Evolutionary conservation across 2,797 vertebrate species (phyloP), one percentile per base, ranked within the genome.

Genomic region (Schizopygopsis pylzovi): DNA sequence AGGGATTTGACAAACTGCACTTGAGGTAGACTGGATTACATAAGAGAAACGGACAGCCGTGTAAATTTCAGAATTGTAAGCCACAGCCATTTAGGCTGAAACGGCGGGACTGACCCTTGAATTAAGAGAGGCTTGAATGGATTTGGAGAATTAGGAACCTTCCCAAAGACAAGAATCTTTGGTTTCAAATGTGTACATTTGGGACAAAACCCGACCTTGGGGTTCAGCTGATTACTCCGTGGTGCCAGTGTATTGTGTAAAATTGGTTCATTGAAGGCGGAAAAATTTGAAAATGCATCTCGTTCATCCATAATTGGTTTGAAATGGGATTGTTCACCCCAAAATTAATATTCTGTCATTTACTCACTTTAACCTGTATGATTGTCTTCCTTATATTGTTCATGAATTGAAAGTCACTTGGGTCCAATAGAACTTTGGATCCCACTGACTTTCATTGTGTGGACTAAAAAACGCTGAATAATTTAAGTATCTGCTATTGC

Each of bases 91-190:
- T 83, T 47, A 12, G 33, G 22, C 49, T 82, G 77, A 83, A 83
- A 85, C 33, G 49, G 67, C 15, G 10, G 33, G 80, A n/a, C 22
- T 52, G 80, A 86, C 79, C 79, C 79, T 82, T 59, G 25, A 18
- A 37, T n/a, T 56, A 16, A 68, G n/a, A 54, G 61, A 67, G 16
- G 25, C 28, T 28, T 56, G 39, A 70, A 18, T 68, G 20, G 2
- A 52, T 37, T 67, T 39, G 28, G 61, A 68, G 11, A 37, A 67
- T 54, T 16, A 81, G 28, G 12, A 82, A 59, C 37, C 22, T 43
- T 71, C 41, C 47, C 54, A 73, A 75, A 73, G 52, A 28, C 15
- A 82, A 61, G 56, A 52, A 37, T 49, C 43, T 45, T 76, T 65
- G 49, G 67, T 82, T 72, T 71, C 22, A 20, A 59, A 39, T 52